Evolutionary conservation across 2,888 invertebrate species (phyloP), one percentile per base, ranked within the genome.

Genomic region (Tachystola acroxantha): DNA sequence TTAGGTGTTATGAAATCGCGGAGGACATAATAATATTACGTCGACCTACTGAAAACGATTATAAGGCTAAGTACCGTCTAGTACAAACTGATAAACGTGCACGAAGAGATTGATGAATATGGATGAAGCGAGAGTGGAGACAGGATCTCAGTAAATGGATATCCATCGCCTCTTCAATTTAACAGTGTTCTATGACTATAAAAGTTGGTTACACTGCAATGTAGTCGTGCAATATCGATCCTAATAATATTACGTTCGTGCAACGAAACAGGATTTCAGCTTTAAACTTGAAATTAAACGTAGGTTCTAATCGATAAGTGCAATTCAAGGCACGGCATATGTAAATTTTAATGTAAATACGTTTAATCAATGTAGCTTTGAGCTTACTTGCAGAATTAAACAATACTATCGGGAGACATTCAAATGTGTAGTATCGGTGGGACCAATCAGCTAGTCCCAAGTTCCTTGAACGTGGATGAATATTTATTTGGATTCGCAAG

Each of bases 321-420:
- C 73, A 62, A 71, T 71, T 71, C 80, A 62, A 69, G 61, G 75
- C 82, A 81, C 82, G 80, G 73, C 68, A 64, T 76, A 84, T 84
- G 84, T 70, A 76, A 85, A 85, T 82, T 64, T 54, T 42, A 67
- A 78, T 78, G 70, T 73, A 79, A 80, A 80, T 77, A 69, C 64
- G 66, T 60, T 77, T 82, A 85, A 84, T 85, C 84, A 80, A 78
- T 75, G 77, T 74, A 64, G 60, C 58, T 58, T 64, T 11, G 58
- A 57, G 61, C 53, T 45, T 56, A 52, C 57, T 50, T 27, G 36
- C 28, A 57, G 62, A 56, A 52, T 63, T 47, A 46, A 75, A 81
- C 82, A 82, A 82, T 81, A 73, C 65, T 81, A 82, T 82, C 82
- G 64, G 70, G 54, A 41, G 53, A 63, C 65, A 84, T 84, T 82